Base-by-base conservation (phyloP, 2,113 vertebrate genomes). In the Pseudorhombus dupliciocellatus region DNA sequence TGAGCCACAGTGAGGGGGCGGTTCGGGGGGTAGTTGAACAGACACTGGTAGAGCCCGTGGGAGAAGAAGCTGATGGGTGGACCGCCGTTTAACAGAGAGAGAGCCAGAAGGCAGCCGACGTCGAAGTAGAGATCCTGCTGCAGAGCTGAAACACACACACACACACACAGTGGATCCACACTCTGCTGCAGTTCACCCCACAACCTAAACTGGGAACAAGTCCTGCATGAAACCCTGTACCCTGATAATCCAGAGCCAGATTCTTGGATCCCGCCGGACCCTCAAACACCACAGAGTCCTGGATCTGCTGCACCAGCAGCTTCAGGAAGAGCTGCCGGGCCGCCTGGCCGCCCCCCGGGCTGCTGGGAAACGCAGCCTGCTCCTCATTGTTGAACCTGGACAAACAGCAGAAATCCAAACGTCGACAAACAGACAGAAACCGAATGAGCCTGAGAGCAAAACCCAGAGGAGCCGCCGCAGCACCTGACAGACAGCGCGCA, bases 21-120 rank as follows among this genome's bases (percentile, higher is more conserved):
- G 76, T 91, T 86, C 57, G 77, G 58, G 1, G 92, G 91, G 64
- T 75, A 84, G 88, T 91, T 91, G 67, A 94, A 93, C 7, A 94
- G 83, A 73, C 94, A 96, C 72, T 92, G 79, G 70, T 95, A 99
- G 21, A 99, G 93, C 0, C 94, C 94, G 52, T 74, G 90, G 65
- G 97, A 98, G 88, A 99, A 96, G 89, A 98, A 98, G 53, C 89
- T 63, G 46, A 94, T 85, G 22, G 93, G 83, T n/a, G 94, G 95
- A 30, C 95, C 95, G 34, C 96, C 96, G 0, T 98, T 94, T 67
- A 96, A 93, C 58, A 94, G 91, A 22, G 90, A 94, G 24, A 95
- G 86, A 26, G 96, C 94, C 72, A 97, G 93, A 73, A 97, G 96
- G 65, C 93, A 94, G 48, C 91, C 91, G 0, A 92, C 78, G 26